These are phyloP conservation scores for Macrotrachela quadricornifera DNA, from an alignment of 1,140 invertebrate species.

Conservation along the genomic window DNA sequence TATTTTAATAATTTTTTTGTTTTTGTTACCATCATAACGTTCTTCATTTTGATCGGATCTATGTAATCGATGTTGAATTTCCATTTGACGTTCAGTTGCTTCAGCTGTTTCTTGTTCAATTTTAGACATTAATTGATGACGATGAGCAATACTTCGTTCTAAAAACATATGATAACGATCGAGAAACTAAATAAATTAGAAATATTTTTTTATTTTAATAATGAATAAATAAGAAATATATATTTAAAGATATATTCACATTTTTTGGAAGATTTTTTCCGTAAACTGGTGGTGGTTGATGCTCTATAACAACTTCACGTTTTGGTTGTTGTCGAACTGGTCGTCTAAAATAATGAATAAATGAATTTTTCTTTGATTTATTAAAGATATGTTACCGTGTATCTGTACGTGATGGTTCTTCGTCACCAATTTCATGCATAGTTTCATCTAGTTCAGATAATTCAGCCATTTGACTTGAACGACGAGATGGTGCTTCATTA, in stretches of 20 bases:
- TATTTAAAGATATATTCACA: background rate
- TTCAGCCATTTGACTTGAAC: too few species aligned
- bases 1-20: too few species aligned
- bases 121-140: constrained; percentile 2
- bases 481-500: too few species aligned
- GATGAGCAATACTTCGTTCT: constrained; percentile 1
- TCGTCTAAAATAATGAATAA: background rate
- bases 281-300: background rate
- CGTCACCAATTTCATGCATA: too few species aligned
- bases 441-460: too few species aligned
- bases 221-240: background rate
- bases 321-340: background rate
- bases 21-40: background rate
- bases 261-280: background rate
- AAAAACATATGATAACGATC: background rate
- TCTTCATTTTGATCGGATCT: background rate
- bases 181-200: background rate
- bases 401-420: too few species aligned
- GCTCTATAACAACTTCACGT: too few species aligned
- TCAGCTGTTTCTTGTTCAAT: background rate
- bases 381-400: too few species aligned
- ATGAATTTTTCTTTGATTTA: background rate
- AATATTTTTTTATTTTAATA: too few species aligned
- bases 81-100: constrained; percentile 5
- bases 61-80: constrained; percentile 1